These are phyloP conservation scores for Centropyge bicolor DNA, from an alignment of 2,797 vertebrate species.

Conservation along the genomic window DNA sequence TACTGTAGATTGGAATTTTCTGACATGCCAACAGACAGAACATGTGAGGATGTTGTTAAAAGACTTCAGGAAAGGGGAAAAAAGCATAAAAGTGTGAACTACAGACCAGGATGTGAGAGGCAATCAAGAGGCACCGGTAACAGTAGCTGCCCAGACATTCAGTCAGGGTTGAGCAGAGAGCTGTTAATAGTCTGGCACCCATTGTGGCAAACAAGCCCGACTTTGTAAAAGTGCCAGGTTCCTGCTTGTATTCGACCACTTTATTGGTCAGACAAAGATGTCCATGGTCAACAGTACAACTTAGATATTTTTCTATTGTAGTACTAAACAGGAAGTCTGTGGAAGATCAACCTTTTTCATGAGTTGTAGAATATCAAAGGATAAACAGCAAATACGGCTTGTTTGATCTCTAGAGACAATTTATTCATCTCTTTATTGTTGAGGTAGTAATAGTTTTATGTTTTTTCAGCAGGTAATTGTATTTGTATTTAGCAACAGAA, in stretches of 20 bases:
- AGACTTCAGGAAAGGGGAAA: conserved; percentile 26
- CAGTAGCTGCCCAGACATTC: conserved; percentile 40
- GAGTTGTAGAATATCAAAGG: background rate
- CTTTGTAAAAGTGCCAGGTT: conserved; percentile 28
- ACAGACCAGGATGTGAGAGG: conserved; percentile 6
- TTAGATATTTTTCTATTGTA: background rate
- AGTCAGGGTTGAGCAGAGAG: conserved; percentile 32
- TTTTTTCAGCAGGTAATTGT: background rate
- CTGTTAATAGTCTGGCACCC: conserved; percentile 43
- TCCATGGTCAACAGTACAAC: background rate
- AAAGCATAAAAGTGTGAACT: conserved; percentile 11
- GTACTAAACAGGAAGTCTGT: background rate
- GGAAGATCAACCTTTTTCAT: background rate
- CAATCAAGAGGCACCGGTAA: conserved; percentile 22
- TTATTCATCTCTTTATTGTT: background rate
- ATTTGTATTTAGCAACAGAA: background rate
- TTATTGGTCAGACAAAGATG: conserved; percentile 4
- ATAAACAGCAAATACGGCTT: background rate
- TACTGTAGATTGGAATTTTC: conserved; percentile 33
- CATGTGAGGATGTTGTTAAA: conserved; percentile 34
- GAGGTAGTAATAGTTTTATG: background rate
- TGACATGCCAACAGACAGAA: conserved; percentile 35
- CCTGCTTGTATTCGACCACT: conserved; percentile 26
- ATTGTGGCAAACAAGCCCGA: conserved; percentile 20
- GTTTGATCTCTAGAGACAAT: background rate